phyloP scores from a whole-genome alignment of 2,113 vertebrate species.

The Sceloporus tristichus region DNA sequence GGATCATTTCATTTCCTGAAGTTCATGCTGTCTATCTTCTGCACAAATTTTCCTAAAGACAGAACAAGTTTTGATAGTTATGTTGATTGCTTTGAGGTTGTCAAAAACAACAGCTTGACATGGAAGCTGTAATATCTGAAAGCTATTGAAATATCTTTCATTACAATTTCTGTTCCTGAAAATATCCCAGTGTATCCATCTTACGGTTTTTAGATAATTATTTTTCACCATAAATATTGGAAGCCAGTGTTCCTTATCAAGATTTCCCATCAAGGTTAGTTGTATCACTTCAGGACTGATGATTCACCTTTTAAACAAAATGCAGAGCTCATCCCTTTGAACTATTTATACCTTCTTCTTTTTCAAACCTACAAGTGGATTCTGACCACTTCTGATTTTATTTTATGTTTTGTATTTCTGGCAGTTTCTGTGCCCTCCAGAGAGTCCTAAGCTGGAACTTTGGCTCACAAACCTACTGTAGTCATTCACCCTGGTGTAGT shows the following conservation, averaged over 20 bases:
- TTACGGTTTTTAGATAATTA: not conserved
- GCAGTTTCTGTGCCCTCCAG: not conserved
- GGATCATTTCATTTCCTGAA: not conserved
- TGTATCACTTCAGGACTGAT: too few species aligned
- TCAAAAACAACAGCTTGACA: too few species aligned
- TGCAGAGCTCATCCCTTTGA: not conserved
- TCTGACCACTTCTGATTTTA: not conserved
- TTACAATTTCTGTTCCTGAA: not conserved
- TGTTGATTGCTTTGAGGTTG: not conserved
- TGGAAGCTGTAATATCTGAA: not conserved
- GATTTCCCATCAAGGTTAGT: not conserved
- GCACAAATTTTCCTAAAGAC: not conserved
- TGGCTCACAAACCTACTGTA: too few species aligned
- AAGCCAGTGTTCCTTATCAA: not conserved
- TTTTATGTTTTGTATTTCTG: not conserved
- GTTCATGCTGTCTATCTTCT: not conserved
- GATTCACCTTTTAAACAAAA: too few species aligned
- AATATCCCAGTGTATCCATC: not conserved
- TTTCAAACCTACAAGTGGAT: not conserved
- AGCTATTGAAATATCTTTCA: not conserved
- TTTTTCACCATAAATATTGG: not conserved
- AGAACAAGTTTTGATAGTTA: not conserved
- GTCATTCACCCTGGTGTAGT: too few species aligned
- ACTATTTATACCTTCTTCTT: not conserved
- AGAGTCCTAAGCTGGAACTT: too few species aligned